Conservation (phyloP, 2,113 vertebrate species). For the Actenoides hombroni region DNA sequence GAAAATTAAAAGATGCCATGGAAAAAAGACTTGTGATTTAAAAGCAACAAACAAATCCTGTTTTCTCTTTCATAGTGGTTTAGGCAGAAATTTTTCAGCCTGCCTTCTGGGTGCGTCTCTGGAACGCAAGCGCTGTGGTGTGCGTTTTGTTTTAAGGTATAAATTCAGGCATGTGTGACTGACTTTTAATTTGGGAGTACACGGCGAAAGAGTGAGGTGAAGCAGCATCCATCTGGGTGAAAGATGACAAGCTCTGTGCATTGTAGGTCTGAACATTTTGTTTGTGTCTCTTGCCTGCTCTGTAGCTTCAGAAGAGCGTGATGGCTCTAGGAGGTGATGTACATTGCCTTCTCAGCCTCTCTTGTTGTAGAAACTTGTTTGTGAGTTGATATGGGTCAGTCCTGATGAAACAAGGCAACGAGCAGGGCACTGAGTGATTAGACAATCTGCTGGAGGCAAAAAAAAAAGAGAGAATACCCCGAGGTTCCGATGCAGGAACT, state of each 20-base stretch:
- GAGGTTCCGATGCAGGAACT: neutral
- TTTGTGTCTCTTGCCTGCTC: neutral
- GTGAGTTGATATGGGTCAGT: neutral
- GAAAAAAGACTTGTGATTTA: neutral
- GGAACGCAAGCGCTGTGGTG: neutral
- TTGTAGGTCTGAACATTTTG: neutral
- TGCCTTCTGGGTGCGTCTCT: neutral
- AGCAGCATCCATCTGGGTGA: neutral
- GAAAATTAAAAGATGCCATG: neutral
- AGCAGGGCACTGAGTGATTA: neutral
- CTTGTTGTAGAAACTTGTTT: neutral
- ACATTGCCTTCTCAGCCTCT: rapidly evolving
- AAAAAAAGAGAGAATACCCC: neutral
- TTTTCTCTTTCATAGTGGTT: neutral
- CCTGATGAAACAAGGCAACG: neutral
- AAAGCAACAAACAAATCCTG: neutral
- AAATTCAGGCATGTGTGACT: neutral
- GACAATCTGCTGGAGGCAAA: neutral
- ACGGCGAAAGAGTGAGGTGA: neutral
- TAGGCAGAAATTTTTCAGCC: neutral
- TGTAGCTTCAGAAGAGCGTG: neutral
- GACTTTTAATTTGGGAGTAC: neutral
- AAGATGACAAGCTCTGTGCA: neutral
- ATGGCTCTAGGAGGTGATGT: neutral
- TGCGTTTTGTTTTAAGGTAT: neutral